Conservation (phyloP, 2,888 invertebrate genomes). For the Drosophila mimica region DNA sequence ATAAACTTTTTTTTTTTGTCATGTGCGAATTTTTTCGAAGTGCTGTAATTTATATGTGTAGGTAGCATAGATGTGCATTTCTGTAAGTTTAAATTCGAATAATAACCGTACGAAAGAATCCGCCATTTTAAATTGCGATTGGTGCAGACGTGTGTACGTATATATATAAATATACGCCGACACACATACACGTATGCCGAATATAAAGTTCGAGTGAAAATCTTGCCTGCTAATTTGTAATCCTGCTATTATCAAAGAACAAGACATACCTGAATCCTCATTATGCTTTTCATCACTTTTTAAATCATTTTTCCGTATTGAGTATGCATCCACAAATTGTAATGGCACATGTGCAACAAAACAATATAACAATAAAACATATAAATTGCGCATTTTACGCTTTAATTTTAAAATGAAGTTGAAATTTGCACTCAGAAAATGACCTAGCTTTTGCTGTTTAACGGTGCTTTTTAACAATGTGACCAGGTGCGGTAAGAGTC, state of each 20-base stretch:
- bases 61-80: not conserved
- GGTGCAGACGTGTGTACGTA: not conserved
- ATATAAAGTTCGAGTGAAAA: not conserved
- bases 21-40: not conserved
- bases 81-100: slow-evolving; percentile 11
- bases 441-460: slow-evolving; percentile 7
- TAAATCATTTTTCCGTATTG: slow-evolving; percentile 57
- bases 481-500: slow-evolving; percentile 22
- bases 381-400: slow-evolving; percentile 26
- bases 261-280: slow-evolving; percentile 28
- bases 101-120: slow-evolving; percentile 14
- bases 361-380: slow-evolving; percentile 30
- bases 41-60: not conserved
- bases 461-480: slow-evolving; percentile 45
- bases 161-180: not conserved
- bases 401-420: not conserved
- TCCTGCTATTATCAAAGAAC: not conserved
- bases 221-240: not conserved
- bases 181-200: not conserved
- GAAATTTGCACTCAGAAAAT: not conserved
- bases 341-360: slow-evolving; percentile 24
- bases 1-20: not conserved
- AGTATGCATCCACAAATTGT: slow-evolving; percentile 36
- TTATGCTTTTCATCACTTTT: slow-evolving; percentile 11
- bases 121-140: slow-evolving; percentile 21